These are phyloP conservation scores for Theodoxus fluviatilis DNA, from an alignment of 2,888 invertebrate species.

Conservation along the genomic window DNA sequence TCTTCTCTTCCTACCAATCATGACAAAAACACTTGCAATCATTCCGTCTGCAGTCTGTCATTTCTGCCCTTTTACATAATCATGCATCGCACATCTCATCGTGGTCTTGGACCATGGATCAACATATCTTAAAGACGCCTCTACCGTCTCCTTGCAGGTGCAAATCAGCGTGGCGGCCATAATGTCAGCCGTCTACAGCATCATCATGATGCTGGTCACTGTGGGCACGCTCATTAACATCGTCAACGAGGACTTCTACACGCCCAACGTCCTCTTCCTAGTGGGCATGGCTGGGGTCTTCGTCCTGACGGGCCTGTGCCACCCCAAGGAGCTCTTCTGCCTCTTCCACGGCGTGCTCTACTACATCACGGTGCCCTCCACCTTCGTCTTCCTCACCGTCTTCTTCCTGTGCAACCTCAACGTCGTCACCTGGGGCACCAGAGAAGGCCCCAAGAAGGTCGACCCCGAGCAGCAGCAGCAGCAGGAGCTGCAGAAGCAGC, in stretches of 20 bases:
- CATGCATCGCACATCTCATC: too few relatives aligned
- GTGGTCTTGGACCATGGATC: too few relatives aligned
- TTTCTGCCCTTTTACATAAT: too few relatives aligned
- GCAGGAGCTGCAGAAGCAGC: slow-evolving; percentile 80
- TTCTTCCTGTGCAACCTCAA: slow-evolving; percentile 92
- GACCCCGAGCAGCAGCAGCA: slow-evolving; percentile 76
- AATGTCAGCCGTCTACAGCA: slow-evolving; percentile 83
- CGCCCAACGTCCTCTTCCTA: slow-evolving; percentile 47
- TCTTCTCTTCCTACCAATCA: too few relatives aligned
- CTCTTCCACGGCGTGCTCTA: slow-evolving; percentile 77
- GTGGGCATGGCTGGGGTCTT: slow-evolving; percentile 82
- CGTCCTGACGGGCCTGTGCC: slow-evolving; percentile 92
- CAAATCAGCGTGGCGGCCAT: slow-evolving; percentile 73
- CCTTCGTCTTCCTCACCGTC: slow-evolving; percentile 89
- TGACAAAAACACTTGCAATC: too few relatives aligned
- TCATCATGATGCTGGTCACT: slow-evolving; percentile 99
- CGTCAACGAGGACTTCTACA: slow-evolving; percentile 82
- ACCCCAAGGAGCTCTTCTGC: slow-evolving; percentile 79
- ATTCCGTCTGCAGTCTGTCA: too few relatives aligned
- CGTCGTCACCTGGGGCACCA: slow-evolving; percentile 91
- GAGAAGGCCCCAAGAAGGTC: slow-evolving; percentile 72
- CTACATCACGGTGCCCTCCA: slow-evolving; percentile 89
- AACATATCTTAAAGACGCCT: too few relatives aligned
- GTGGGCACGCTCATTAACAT: slow-evolving; percentile 96
- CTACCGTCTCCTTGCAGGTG: too few relatives aligned